phyloP scores from a whole-genome alignment of 1,140 invertebrate species.

The Trichonephila inaurata region DNA sequence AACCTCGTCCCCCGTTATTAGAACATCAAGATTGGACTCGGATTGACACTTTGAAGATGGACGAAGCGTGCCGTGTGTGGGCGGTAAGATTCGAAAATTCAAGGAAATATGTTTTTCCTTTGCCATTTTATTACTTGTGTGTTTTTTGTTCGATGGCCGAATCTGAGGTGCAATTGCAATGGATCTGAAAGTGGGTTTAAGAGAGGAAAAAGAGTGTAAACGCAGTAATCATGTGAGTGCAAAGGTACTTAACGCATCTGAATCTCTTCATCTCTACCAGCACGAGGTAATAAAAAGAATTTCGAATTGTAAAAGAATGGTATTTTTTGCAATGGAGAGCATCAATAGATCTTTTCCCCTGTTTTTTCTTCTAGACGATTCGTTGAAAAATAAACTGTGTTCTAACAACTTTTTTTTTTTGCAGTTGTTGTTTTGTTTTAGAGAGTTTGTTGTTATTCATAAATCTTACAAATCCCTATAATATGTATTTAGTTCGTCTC shows the following conservation, averaged over 20 bases:
- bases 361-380: too few relatives aligned
- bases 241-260: not conserved
- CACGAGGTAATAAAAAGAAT: not conserved
- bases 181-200: not conserved
- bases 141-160: not conserved
- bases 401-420: too few relatives aligned
- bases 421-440: too few relatives aligned
- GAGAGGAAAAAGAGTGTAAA: not conserved
- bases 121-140: not conserved
- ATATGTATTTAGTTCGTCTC: too few relatives aligned
- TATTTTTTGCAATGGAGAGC: not conserved
- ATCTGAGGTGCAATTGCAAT: not conserved
- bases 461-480: too few relatives aligned
- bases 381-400: too few relatives aligned
- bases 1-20: not conserved
- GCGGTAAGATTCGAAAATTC: not conserved
- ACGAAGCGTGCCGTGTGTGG: slow-evolving; percentile 23
- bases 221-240: not conserved
- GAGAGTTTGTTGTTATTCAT: too few relatives aligned
- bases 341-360: not conserved
- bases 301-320: not conserved
- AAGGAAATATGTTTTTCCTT: not conserved
- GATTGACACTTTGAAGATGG: not conserved
- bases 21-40: not conserved
- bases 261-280: not conserved